These are phyloP conservation scores for Panagrolaimus sp. DNA, from an alignment of 1,140 invertebrate genomes.

Conservation along the genomic window DNA sequence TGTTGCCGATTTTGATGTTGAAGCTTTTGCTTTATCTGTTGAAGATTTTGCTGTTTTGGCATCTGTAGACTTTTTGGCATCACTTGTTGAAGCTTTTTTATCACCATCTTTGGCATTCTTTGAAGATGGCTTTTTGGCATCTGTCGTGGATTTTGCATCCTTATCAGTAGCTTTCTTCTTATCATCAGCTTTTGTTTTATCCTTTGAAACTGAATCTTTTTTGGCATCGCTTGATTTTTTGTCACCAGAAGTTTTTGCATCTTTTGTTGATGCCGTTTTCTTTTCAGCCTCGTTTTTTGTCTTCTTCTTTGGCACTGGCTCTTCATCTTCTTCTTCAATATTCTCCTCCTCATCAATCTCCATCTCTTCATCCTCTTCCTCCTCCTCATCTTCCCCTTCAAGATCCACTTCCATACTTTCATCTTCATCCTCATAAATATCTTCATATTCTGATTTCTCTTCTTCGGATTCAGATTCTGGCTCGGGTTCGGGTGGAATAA, in stretches of 20 bases:
- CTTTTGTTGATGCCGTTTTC: background rate
- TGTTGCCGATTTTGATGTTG: background rate
- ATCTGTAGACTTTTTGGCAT: background rate
- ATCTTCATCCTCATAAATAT: slow-evolving; percentile 5
- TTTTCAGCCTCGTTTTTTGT: background rate
- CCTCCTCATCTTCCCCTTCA: slow-evolving; percentile 13
- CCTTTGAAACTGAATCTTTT: background rate
- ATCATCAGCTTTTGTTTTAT: too few relatives aligned
- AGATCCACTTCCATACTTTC: slow-evolving; percentile 5
- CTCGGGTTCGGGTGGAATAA: background rate
- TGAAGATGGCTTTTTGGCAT: background rate
- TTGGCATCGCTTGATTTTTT: background rate
- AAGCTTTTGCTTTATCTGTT: background rate
- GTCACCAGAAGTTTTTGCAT: background rate
- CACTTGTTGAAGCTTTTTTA: background rate
- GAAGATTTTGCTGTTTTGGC: background rate
- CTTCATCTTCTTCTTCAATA: slow-evolving; percentile 1
- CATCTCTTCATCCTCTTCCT: slow-evolving; percentile 8
- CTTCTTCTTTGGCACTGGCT: background rate
- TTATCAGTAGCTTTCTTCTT: background rate
- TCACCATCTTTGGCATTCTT: background rate
- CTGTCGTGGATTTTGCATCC: background rate
- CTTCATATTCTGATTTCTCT: background rate
- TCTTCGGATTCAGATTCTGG: slow-evolving; percentile 4
- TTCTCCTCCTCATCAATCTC: slow-evolving; percentile 1